Percentiles rank a stretch among this genome's conserved stretches.
Evolutionary conservation across 2,888 invertebrate species (phyloP).

Genomic region (Lamellibrachia columna): DNA sequence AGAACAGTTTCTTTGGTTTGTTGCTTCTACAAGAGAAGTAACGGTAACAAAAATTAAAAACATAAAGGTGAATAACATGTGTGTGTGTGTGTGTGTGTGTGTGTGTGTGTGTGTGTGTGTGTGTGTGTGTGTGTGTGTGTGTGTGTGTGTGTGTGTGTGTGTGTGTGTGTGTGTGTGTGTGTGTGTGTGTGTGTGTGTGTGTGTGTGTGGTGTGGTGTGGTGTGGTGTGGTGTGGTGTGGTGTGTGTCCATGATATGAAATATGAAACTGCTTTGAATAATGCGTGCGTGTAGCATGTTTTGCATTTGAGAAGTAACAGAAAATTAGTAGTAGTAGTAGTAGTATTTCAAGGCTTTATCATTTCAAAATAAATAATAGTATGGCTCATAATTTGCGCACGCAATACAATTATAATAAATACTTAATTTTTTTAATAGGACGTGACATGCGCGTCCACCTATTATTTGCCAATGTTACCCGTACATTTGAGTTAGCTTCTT

Average conservation of each 20-base stretch:
- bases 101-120: constrained; percentile 19
- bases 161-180: no score
- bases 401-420: background rate
- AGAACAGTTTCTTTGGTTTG: background rate
- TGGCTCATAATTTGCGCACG: background rate
- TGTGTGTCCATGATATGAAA: no score
- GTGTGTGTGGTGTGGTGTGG: no score
- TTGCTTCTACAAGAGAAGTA: background rate
- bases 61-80: constrained; percentile 17
- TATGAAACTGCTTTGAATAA: no score
- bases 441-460: background rate
- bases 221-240: no score
- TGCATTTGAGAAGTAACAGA: no score
- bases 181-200: no score
- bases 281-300: no score
- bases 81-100: constrained; percentile 22
- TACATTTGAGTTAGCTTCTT: constrained; percentile 24
- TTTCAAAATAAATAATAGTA: background rate
- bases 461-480: background rate
- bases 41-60: constrained; percentile 16
- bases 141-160: constrained; percentile 19
- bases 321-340: background rate
- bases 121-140: background rate
- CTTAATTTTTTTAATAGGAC: background rate
- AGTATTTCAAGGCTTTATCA: background rate